Conservation (phyloP, 2,888 invertebrate genomes). For the Cryptophagus acutangulus region DNA sequence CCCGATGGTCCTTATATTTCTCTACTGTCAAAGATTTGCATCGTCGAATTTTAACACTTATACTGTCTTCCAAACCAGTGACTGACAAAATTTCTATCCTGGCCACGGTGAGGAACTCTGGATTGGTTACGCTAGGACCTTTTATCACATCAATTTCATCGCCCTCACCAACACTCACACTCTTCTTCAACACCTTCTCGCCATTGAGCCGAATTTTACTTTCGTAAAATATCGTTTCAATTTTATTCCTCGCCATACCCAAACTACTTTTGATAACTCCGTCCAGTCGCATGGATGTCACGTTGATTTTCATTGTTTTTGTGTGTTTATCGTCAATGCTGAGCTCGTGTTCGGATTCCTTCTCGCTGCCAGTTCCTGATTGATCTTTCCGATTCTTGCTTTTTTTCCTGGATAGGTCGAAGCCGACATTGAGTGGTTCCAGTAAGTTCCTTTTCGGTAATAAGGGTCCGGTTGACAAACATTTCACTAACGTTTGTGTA, state of each 20-base stretch:
- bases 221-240: slow-evolving; percentile 74
- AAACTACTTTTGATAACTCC: slow-evolving; percentile 64
- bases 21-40: slow-evolving; percentile 69
- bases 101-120: slow-evolving; percentile 63
- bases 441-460: no score
- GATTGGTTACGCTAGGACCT: slow-evolving; percentile 61
- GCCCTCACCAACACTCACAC: slow-evolving; percentile 57
- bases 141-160: slow-evolving; percentile 78
- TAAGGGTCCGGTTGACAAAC: no score
- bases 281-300: slow-evolving; percentile 68
- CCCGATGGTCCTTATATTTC: slow-evolving; percentile 56
- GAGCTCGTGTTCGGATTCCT: no score
- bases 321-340: slow-evolving; percentile 53
- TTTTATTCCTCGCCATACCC: slow-evolving; percentile 70
- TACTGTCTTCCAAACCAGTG: slow-evolving; percentile 53
- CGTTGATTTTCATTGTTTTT: slow-evolving; percentile 59
- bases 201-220: slow-evolving; percentile 78
- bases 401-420: no score
- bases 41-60: slow-evolving; percentile 58
- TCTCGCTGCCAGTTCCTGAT: no score
- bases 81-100: slow-evolving; percentile 62
- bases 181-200: slow-evolving; percentile 70
- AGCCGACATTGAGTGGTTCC: no score
- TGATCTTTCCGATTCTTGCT: no score
- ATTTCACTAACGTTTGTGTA: no score